These are phyloP conservation scores for Orgyia antiqua DNA, from an alignment of 2,888 invertebrate genomes.

Conservation along the genomic window DNA sequence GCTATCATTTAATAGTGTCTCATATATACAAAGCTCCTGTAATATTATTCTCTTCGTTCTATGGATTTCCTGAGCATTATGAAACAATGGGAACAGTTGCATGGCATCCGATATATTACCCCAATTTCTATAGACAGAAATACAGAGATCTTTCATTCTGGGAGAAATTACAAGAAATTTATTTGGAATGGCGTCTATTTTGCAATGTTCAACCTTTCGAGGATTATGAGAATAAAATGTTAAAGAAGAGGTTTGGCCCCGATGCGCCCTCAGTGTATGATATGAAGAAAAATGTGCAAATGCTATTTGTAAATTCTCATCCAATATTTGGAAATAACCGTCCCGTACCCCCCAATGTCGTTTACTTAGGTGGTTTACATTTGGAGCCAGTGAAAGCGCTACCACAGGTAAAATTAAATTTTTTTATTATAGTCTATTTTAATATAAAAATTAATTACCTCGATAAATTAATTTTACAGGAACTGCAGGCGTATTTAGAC, in stretches of 20 bases:
- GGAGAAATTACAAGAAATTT: slow-evolving; percentile 20
- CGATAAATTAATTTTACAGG: slow-evolving; percentile 39
- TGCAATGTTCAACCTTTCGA: slow-evolving; percentile 6
- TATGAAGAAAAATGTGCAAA: slow-evolving; percentile 27
- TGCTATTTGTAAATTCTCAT: slow-evolving; percentile 32
- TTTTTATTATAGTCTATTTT: no score
- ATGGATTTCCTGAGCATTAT: slow-evolving; percentile 20
- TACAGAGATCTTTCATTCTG: slow-evolving; percentile 14
- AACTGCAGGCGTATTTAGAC: slow-evolving; percentile 45
- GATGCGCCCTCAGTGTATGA: slow-evolving; percentile 24
- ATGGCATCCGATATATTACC: slow-evolving; percentile 27
- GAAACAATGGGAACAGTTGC: slow-evolving; percentile 24
- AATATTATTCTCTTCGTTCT: slow-evolving; percentile 27
- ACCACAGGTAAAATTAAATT: slow-evolving; percentile 24
- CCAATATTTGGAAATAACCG: slow-evolving; percentile 30
- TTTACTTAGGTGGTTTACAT: slow-evolving; percentile 32
- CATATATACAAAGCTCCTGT: slow-evolving; percentile 30
- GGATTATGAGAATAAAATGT: slow-evolving; percentile 16
- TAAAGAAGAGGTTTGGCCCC: slow-evolving; percentile 26
- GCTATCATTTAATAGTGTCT: slow-evolving; percentile 23
- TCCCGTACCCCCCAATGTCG: slow-evolving; percentile 33
- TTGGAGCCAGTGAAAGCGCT: slow-evolving; percentile 25
- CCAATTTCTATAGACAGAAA: slow-evolving; percentile 18
- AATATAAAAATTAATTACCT: no score
- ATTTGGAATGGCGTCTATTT: slow-evolving; percentile 19